Evolutionary conservation across 1,140 invertebrate species (phyloP), one percentile per base, ranked within the genome.

Genomic region (Trypoxylus dichotomus): DNA sequence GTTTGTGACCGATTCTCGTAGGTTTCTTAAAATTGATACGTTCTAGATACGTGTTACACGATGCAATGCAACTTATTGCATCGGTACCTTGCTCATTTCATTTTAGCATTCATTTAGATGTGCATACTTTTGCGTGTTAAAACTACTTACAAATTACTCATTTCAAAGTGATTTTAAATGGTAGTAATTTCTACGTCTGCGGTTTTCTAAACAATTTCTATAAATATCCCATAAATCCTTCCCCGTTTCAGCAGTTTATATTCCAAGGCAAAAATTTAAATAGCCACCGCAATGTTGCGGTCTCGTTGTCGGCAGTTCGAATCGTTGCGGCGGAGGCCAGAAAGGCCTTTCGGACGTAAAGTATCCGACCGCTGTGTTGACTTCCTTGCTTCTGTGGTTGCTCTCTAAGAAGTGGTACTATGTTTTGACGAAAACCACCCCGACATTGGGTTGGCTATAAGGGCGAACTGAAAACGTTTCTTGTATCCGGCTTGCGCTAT

Each of bases 151-250:
- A 68, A 68, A 68, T 68, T 68, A 68, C 27, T 27, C 13, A 68
- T 25, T 27, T 24, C 7, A 24, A 24, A 68, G 21, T 21, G 60
- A 29, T 21, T 68, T 68, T 68, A 68, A 68, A 74, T n/a, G 5
- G 72, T 32, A 74, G 29, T 3, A 71, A 32, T 41, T 42, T 42
- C 72, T 29, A 74, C 41, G 19, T 74, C 13, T 74, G 72, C 72
- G 72, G 72, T 41, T 32, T 5, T 13, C 72, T 37, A 43, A 74
- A 74, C 72, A 74, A 74, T 74, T 74, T 43, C 72, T 74, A 74
- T 74, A 74, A 74, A 74, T 74, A 74, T 74, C 32, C 15, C 32
- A 74, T 74, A 74, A 74, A 74, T 74, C 72, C 41, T 32, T 24
- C 3, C 32, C 72, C 27, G 27, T 68, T 68, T 68, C 60, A 68